Evolutionary conservation across 1,140 invertebrate species (phyloP), one percentile per base, ranked within the genome.

Genomic region (Plodia interpunctella): DNA sequence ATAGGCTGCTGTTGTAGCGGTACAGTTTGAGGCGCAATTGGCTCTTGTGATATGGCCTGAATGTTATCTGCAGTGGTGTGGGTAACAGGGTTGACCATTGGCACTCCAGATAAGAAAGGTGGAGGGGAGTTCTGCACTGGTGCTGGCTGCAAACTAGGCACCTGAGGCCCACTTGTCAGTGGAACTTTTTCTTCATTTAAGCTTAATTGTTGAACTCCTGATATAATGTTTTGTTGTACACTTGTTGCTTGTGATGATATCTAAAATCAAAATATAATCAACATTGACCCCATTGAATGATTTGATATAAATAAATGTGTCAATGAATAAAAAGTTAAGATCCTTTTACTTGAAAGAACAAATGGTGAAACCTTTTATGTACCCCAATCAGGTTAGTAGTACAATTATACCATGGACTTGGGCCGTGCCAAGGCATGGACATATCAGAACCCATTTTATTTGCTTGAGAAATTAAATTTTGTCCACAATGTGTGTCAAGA

Each of bases 91-190:
- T 83, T 90, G 2, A 91, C 88, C 88, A 91, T 86, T 17, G 90
- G 90, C 3, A 91, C 86, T 52, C 90, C 90, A 19, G 86, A 83
- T 25, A 91, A 69, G 65, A 91, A 91, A 35, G 81, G 79, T 50
- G 88, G 83, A 25, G 83, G 73, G 15, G 60, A 15, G 44, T 51
- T 55, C 19, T 74, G 74, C 49, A 61, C 19, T 35, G 65, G 51
- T 28, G 72, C 71, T 32, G 59, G 32, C 60, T 73, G 65, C 9
- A 51, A 30, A 62, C 55, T 70, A 57, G 65, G 59, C 60, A 61
- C 61, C 57, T 71, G 74, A 49, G 72, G 59, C 32, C 57, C 54
- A 64, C 49, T 65, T 30, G 77, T 58, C 62, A 79, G 58, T 49
- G 74, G 71, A 17, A 64, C 66, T 28, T 76, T 72, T 28, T 83